Evolutionary conservation across 2,113 vertebrate species (phyloP), one percentile per base, ranked within the genome.

Genomic region (Sarotherodon lohbergeri): DNA sequence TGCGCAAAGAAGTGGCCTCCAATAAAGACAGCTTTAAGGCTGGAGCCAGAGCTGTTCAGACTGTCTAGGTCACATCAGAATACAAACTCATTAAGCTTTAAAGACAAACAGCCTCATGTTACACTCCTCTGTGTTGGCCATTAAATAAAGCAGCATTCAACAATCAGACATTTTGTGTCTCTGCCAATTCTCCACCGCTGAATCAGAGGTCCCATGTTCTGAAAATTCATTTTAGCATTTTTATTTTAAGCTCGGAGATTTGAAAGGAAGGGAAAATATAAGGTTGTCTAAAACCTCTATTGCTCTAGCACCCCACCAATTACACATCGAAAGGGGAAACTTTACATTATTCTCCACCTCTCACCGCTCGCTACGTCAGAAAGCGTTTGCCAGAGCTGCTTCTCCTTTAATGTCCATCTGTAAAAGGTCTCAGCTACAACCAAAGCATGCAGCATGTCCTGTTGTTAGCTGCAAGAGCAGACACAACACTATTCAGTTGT

Each of bases 11-110:
- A 86, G 85, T 36, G 79, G 87, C 54, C 17, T 79, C 55, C 29
- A 36, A 10, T 52, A 39, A 90, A 85, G 54, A 86, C 43, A 57
- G 57, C 34, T 79, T 84, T 87, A 85, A 50, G 56, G 79, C 68
- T 41, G 82, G 73, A 86, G 78, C 80, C 84, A 68, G 43, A 54
- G 81, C 27, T 71, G 17, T 83, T 85, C 63, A 87, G 46, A 43
- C 80, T 50, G 82, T 76, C 50, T 34, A 14, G 17, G 39, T 79
- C 87, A 91, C 80, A 86, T 87, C 76, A 88, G 14, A 82, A 89
- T 80, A 71, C 39, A 59, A 63, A 48, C 55, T 80, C 71, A 80
- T 66, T 86, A 59, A 66, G 81, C 85, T 80, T 78, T 80, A 86
- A 81, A 79, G 55, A 89, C 56, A 54, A 78, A 78, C 68, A 55